phyloP scores from a whole-genome alignment of 2,113 vertebrate species.

The Bufo gargarizans region DNA sequence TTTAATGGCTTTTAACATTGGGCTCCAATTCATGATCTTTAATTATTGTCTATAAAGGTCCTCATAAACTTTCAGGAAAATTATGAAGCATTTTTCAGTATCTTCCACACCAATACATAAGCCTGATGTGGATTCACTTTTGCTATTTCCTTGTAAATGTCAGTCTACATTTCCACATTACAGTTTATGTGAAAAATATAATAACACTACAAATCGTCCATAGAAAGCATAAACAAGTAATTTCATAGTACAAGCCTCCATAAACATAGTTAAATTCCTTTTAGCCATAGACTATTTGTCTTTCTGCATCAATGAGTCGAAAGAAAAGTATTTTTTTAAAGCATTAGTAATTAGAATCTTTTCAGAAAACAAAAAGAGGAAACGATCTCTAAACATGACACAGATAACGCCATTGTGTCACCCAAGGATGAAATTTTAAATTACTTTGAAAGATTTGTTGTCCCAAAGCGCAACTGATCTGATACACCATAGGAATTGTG shows the following conservation, averaged over 20 bases:
- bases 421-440: slow-evolving; percentile 74
- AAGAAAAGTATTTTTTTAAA: slow-evolving; percentile 75
- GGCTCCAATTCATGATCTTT: neutral
- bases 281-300: slow-evolving; percentile 77
- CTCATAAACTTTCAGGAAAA: neutral
- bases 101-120: neutral
- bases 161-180: slow-evolving; percentile 54
- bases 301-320: slow-evolving; percentile 73
- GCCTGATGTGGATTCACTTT: neutral
- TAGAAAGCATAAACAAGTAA: slow-evolving; percentile 73
- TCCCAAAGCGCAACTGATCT: slow-evolving; percentile 39
- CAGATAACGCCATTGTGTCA: slow-evolving; percentile 64
- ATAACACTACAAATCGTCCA: slow-evolving; percentile 68
- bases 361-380: slow-evolving; percentile 63
- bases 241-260: slow-evolving; percentile 75
- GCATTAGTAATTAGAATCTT: slow-evolving; percentile 76
- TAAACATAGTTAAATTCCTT: slow-evolving; percentile 78
- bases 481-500: slow-evolving; percentile 25
- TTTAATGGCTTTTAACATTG: neutral
- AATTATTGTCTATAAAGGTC: neutral
- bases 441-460: slow-evolving; percentile 50
- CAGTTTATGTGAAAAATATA: slow-evolving; percentile 60
- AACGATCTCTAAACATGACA: slow-evolving; percentile 67
- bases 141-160: neutral
- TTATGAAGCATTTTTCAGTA: neutral